Base-by-base conservation (phyloP, 2,797 vertebrate genomes). In the Allobates femoralis region DNA sequence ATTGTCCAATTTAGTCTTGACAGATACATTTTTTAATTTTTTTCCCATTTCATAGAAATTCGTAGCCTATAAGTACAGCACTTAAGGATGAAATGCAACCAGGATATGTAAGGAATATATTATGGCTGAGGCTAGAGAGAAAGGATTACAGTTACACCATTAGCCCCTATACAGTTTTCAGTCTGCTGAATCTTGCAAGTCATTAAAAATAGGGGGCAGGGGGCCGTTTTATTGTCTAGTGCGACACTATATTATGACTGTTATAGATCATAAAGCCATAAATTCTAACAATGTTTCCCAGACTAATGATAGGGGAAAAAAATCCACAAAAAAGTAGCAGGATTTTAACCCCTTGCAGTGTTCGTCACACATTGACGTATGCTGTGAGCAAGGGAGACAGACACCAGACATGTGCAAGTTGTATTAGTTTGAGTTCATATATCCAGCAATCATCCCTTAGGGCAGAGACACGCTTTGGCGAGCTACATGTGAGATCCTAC, bases 1-100 rank as follows among this genome's bases (percentile, higher is more conserved):
- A n/a, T 50, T n/a, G 67, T n/a, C 37, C 67, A 71, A 71, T 41
- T 74, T 74, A 74, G 67, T 14, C 19, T 12, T 71, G 30, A 21
- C 66, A 21, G 32, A 21, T 1, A 0, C 6, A 3, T 21, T 69
- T 69, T 8, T 32, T 23, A 26, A 30, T 71, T 71, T 23, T 62
- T 8, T 14, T 37, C 12, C 21, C 34, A n/a, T 23, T 71, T 71
- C 11, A n/a, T 71, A 21, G 21, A 71, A 41, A 71, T 71, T 23
- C n/a, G 23, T 41, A 14, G 34, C 34, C 34, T 41, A 41, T 71
- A 23, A 37, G 18, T 19, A 12, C 14, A 8, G 21, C 21, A 5
- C 41, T 41, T 71, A 4, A 41, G 34, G 19, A 23, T 71, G 34
- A 41, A 71, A 71, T 71, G 34, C 21, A 41, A 21, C 32, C 34